Percentiles rank a stretch among this genome's conserved stretches.
Conservation (phyloP, 2,797 vertebrate genomes). For the Takifugu rubripes region DNA sequence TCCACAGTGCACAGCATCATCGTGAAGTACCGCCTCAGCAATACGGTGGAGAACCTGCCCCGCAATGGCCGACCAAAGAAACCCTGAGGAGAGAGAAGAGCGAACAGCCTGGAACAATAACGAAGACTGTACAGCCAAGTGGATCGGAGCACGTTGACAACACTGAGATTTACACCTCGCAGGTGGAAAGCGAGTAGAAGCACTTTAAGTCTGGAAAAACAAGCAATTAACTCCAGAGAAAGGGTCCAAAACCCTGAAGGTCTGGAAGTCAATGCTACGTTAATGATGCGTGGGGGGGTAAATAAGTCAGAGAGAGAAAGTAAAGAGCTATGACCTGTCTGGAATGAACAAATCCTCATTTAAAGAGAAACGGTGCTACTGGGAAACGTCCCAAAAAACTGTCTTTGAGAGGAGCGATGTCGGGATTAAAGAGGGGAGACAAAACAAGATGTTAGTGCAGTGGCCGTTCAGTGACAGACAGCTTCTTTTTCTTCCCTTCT, state of each 20-base stretch:
- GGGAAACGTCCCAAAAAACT: constrained; percentile 33
- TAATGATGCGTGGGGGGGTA: constrained; percentile 39
- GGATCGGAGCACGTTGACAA: constrained; percentile 42
- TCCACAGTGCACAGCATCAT: constrained; percentile 86
- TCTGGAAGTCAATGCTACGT: constrained; percentile 36
- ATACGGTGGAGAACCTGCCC: constrained; percentile 83
- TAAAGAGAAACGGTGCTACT: constrained; percentile 27
- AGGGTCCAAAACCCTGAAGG: constrained; percentile 36
- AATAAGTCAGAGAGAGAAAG: constrained; percentile 13
- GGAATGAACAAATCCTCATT: constrained; percentile 45
- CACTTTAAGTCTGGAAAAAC: constrained; percentile 52
- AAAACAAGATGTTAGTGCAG: constrained; percentile 52
- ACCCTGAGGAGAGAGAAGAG: constrained; percentile 56
- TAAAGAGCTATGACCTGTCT: constrained; percentile 29
- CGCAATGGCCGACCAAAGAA: constrained; percentile 82
- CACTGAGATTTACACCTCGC: constrained; percentile 28
- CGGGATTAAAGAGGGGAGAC: constrained; percentile 17
- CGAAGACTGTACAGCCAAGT: constrained; percentile 15
- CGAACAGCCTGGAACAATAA: constrained; percentile 27
- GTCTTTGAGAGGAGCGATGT: constrained; percentile 32
- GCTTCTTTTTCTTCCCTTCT: constrained; percentile 40
- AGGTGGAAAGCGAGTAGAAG: constrained; percentile 29
- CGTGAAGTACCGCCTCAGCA: constrained; percentile 83
- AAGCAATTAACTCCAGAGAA: constrained; percentile 42
- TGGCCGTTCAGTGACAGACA: background rate